A percentile compares a stretch with the other conserved stretches of the same genome.
Conservation (phyloP, 2,888 invertebrate species). For the Invenusta paracnida region DNA sequence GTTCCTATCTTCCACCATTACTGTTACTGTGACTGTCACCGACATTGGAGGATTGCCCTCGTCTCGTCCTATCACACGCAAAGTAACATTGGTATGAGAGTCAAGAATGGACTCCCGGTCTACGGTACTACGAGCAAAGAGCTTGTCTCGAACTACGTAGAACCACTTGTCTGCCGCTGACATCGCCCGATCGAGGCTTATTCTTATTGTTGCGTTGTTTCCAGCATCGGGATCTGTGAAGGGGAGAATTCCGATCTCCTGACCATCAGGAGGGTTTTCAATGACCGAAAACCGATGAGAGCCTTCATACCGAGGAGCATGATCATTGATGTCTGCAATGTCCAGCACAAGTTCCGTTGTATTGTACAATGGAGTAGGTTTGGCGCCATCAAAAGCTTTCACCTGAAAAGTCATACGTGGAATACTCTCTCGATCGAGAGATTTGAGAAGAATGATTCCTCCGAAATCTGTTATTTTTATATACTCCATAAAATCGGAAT, state of each 20-base stretch:
- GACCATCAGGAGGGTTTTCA: background rate
- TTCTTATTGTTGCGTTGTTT: background rate
- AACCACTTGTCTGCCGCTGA: conserved; percentile 27
- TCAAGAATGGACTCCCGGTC: conserved; percentile 25
- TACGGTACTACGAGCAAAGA: background rate
- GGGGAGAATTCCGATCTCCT: background rate
- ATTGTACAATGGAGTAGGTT: background rate
- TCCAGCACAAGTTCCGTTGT: conserved; percentile 20
- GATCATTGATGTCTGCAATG: conserved; percentile 33
- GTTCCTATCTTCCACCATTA: conserved; percentile 9
- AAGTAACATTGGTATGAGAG: background rate
- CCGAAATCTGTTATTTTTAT: background rate
- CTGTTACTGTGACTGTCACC: background rate
- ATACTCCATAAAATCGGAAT: background rate
- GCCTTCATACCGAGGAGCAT: conserved; percentile 30
- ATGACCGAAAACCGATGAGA: background rate
- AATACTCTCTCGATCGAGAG: conserved; percentile 26
- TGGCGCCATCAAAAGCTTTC: conserved; percentile 11
- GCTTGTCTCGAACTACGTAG: background rate
- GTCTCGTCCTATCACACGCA: background rate
- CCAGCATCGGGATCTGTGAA: conserved; percentile 31
- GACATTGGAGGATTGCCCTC: background rate
- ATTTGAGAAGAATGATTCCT: background rate
- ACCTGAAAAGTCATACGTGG: background rate
- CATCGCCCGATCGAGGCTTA: background rate